Conservation (phyloP, 2,797 vertebrate species). For the Okamejei kenojei region DNA sequence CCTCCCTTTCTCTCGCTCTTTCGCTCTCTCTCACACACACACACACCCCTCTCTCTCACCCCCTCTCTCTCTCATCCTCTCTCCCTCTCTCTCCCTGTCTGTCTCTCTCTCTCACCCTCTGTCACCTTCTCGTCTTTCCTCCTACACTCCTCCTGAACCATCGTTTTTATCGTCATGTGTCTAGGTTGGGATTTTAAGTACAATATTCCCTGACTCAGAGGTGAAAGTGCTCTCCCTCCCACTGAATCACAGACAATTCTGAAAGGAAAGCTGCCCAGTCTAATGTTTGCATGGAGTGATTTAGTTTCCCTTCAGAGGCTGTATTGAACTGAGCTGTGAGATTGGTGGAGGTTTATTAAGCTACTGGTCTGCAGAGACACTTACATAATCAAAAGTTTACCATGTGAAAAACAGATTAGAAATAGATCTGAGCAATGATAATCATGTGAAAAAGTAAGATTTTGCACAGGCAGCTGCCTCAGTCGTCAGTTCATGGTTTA, state of each 20-base stretch:
- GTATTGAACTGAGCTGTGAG: not conserved
- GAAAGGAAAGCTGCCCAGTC: not conserved
- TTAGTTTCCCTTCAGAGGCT: not conserved
- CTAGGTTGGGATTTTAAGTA: too few relatives aligned
- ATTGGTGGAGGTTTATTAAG: too few relatives aligned
- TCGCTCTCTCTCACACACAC: too few relatives aligned
- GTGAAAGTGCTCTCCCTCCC: not conserved
- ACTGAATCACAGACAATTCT: not conserved
- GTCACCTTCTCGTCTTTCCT: too few relatives aligned
- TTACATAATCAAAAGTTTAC: not conserved
- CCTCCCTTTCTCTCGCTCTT: too few relatives aligned
- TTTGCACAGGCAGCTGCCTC: not conserved
- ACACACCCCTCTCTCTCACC: too few relatives aligned
- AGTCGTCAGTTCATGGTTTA: not conserved
- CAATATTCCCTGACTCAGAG: not conserved
- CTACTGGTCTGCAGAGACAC: not conserved
- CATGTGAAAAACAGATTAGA: not conserved
- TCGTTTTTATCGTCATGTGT: too few relatives aligned
- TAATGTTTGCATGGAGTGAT: not conserved
- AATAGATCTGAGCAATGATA: slow-evolving; percentile 20
- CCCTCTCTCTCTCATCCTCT: too few relatives aligned
- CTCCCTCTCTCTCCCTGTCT: too few relatives aligned
- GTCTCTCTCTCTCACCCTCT: too few relatives aligned
- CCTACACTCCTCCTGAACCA: too few relatives aligned
- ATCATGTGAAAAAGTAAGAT: not conserved